These are phyloP conservation scores for Diorhabda elongata DNA, from an alignment of 1,140 invertebrate species.

Conservation along the genomic window DNA sequence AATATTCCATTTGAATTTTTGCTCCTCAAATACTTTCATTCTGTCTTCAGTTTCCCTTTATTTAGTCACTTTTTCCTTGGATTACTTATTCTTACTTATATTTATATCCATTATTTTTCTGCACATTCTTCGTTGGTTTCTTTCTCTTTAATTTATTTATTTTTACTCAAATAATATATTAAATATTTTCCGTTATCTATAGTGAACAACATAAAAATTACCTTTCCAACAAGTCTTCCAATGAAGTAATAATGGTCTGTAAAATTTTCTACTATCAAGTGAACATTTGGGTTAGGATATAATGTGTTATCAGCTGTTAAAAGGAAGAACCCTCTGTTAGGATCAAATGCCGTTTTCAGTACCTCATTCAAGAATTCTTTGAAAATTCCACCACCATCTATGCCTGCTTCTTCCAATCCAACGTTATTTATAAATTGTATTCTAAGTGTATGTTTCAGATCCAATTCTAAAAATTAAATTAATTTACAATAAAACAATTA, in stretches of 20 bases:
- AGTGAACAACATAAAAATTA: slow-evolving; percentile 39
- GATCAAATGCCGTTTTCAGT: slow-evolving; percentile 93
- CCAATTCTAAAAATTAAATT: slow-evolving; percentile 64
- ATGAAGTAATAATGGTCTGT: slow-evolving; percentile 93
- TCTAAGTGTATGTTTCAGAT: slow-evolving; percentile 77
- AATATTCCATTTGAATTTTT: no score
- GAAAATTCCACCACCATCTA: slow-evolving; percentile 93
- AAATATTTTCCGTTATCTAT: background rate
- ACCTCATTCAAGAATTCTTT: slow-evolving; percentile 89
- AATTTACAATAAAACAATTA: no score
- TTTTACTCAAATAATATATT: background rate
- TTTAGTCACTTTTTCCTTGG: no score
- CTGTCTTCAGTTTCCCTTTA: no score
- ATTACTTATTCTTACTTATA: no score
- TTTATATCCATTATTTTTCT: no score
- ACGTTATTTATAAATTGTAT: slow-evolving; percentile 87
- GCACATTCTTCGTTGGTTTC: no score
- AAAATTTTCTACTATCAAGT: slow-evolving; percentile 78
- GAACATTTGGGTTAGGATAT: slow-evolving; percentile 92
- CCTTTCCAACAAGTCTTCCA: slow-evolving; percentile 91
- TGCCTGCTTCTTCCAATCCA: slow-evolving; percentile 89
- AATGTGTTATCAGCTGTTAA: slow-evolving; percentile 88
- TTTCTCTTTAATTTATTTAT: no score
- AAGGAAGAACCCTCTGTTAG: slow-evolving; percentile 91
- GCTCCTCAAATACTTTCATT: no score